Percentiles rank a stretch among this genome's conserved stretches.
Conservation (phyloP, 2,797 vertebrate species). For the Manis javanica region DNA sequence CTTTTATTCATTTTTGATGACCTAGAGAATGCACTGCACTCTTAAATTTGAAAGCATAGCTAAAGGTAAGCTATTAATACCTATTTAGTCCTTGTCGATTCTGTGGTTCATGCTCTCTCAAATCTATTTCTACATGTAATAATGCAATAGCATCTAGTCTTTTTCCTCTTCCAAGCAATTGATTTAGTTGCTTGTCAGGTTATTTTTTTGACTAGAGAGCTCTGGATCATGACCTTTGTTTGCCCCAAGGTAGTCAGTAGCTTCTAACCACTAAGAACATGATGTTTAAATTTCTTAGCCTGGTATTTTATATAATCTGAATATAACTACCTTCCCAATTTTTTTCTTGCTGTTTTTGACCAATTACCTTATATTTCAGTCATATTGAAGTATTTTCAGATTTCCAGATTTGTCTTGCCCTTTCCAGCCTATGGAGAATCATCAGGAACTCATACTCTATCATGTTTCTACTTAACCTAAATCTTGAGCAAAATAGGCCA, state of each 20-base stretch:
- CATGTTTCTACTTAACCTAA: background rate
- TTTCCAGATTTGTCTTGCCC: background rate
- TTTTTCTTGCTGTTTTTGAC: slow-evolving; percentile 19
- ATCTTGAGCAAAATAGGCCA: background rate
- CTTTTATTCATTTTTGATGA: background rate
- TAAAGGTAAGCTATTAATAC: background rate
- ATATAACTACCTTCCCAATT: background rate
- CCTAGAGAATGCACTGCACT: background rate
- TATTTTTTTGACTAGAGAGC: background rate
- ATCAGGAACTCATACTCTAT: background rate
- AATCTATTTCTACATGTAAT: background rate
- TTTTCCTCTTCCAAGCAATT: background rate
- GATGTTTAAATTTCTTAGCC: background rate
- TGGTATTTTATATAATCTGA: background rate
- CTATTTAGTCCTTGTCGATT: background rate
- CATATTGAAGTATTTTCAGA: background rate
- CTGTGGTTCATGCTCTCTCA: background rate
- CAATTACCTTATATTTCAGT: background rate
- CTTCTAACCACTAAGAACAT: background rate
- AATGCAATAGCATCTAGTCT: background rate
- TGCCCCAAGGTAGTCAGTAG: background rate
- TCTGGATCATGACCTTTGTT: background rate
- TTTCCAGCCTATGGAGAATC: background rate
- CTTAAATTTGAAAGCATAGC: background rate
- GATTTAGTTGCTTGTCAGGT: background rate